Conservation (phyloP, 2,888 invertebrate genomes). For the Acanthosepion esculentum region DNA sequence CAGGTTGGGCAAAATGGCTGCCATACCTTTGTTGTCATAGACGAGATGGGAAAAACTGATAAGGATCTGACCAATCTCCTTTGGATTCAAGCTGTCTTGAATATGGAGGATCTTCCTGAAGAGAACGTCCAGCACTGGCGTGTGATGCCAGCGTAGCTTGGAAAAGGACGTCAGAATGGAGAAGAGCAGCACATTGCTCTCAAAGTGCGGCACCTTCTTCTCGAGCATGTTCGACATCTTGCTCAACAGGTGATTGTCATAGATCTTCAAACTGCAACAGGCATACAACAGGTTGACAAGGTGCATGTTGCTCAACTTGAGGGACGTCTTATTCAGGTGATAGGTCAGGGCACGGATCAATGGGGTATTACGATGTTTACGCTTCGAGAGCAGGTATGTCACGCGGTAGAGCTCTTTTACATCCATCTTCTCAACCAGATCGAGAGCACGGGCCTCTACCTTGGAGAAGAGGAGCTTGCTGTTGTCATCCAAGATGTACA, state of each 20-base stretch:
- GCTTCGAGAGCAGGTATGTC: constrained; percentile 52
- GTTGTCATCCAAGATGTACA: constrained; percentile 50
- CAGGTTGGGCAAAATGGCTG: constrained; percentile 34
- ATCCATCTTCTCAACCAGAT: constrained; percentile 52
- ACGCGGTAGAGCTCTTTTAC: constrained; percentile 54
- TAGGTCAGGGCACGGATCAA: constrained; percentile 53
- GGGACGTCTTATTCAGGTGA: constrained; percentile 52
- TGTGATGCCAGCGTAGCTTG: constrained; percentile 51
- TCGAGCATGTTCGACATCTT: constrained; percentile 48
- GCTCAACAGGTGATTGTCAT: constrained; percentile 50
- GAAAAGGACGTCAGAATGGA: constrained; percentile 51
- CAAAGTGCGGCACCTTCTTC: constrained; percentile 44
- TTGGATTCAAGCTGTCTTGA: constrained; percentile 40
- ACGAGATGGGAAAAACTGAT: constrained; percentile 51
- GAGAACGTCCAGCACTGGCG: constrained; percentile 48
- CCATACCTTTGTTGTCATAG: constrained; percentile 35
- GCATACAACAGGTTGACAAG: constrained; percentile 53
- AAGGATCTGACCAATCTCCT: constrained; percentile 49
- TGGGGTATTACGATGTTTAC: constrained; percentile 52
- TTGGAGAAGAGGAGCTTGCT: constrained; percentile 46
- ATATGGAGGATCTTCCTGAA: constrained; percentile 46
- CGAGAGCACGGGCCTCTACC: constrained; percentile 53
- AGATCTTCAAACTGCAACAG: constrained; percentile 50
- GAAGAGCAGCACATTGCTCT: constrained; percentile 42
- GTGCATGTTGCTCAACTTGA: constrained; percentile 51